Conservation (phyloP, 2,113 vertebrate genomes). For the Lathamus discolor region DNA sequence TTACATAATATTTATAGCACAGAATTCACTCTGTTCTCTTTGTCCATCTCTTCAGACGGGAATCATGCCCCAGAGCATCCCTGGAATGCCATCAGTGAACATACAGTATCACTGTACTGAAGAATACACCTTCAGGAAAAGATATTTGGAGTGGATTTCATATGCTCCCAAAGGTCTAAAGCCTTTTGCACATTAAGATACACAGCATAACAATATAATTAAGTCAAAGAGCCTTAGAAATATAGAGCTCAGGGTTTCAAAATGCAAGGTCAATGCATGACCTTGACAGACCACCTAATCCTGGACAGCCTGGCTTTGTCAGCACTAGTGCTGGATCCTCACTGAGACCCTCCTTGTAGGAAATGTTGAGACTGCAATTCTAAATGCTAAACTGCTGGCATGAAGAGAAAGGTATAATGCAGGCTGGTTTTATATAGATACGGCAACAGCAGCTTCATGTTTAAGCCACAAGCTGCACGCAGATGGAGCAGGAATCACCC, state of each 20-base stretch:
- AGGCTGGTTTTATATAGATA: background rate
- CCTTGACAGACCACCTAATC: background rate
- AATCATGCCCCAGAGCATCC: background rate
- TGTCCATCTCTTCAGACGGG: background rate
- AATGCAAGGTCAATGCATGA: background rate
- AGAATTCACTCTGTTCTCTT: background rate
- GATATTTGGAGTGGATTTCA: background rate
- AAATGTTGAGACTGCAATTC: background rate
- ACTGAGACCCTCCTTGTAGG: background rate
- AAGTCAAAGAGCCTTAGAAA: constrained; percentile 3
- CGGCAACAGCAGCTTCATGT: background rate
- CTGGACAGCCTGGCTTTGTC: background rate
- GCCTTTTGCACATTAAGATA: background rate
- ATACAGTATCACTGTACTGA: background rate
- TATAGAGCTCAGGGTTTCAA: background rate
- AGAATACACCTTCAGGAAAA: background rate
- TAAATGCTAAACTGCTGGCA: background rate
- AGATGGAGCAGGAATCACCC: background rate
- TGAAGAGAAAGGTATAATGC: background rate
- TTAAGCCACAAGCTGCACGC: background rate
- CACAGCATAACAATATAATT: background rate
- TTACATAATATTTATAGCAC: background rate
- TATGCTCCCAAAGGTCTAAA: background rate
- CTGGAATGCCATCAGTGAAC: background rate
- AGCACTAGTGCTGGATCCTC: background rate